Evolutionary conservation across 2,888 invertebrate genomes (phyloP).

Genomic region (Meteorus cinctellus): DNA sequence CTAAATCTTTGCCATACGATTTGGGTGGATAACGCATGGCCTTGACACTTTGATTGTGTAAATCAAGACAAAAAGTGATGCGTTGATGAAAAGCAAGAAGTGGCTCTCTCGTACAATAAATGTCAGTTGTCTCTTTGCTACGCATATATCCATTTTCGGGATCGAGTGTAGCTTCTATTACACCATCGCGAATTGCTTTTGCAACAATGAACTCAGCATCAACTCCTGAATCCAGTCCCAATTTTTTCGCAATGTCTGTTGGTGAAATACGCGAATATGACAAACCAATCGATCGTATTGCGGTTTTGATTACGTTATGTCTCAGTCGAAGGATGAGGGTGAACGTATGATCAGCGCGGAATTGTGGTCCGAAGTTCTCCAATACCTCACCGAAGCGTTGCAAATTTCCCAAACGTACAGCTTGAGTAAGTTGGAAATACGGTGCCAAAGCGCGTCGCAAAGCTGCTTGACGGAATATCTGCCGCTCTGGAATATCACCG

Average conservation of each 20-base stretch:
- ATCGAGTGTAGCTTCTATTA: slow-evolving; percentile 97
- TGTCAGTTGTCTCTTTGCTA: slow-evolving; percentile 96
- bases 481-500: slow-evolving; percentile 98
- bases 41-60: slow-evolving; percentile 99
- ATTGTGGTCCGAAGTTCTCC: slow-evolving; percentile 92
- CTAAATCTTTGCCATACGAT: slow-evolving; percentile 97
- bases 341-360: slow-evolving; percentile 95
- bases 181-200: slow-evolving; percentile 97
- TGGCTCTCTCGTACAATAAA: slow-evolving; percentile 97
- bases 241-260: slow-evolving; percentile 93
- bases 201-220: slow-evolving; percentile 99
- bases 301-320: slow-evolving; percentile 99
- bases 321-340: slow-evolving; percentile 95
- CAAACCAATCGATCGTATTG: slow-evolving; percentile 94
- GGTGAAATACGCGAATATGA: slow-evolving; percentile 98
- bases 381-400: slow-evolving; percentile 95
- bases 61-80: slow-evolving; percentile 96
- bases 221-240: slow-evolving; percentile 94
- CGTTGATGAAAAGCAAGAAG: slow-evolving; percentile 97
- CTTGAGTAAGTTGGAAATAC: slow-evolving; percentile 98
- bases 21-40: slow-evolving; percentile 99
- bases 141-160: slow-evolving; percentile 97
- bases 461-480: slow-evolving; percentile 93
- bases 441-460: slow-evolving; percentile 92
- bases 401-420: slow-evolving; percentile 95